Conservation (phyloP, 2,888 invertebrate genomes). For the Tridacna gigas region DNA sequence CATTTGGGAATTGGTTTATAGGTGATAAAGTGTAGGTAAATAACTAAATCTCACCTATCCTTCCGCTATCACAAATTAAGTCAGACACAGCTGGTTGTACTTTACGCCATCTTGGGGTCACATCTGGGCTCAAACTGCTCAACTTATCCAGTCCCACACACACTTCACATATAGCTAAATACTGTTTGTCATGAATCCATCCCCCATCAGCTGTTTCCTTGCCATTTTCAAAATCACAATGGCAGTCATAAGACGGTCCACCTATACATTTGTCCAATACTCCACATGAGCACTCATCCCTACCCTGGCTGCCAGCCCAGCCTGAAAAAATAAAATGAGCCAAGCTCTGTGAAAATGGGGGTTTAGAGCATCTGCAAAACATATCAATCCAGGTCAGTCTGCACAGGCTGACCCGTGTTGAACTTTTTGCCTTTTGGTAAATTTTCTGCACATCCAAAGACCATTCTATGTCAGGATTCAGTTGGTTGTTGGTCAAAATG, state of each 20-base stretch:
- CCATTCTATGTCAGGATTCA: no score
- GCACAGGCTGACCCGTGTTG: no score
- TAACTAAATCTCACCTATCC: constrained; percentile 48
- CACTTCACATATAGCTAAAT: constrained; percentile 64
- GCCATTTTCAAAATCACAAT: constrained; percentile 72
- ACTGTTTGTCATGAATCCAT: constrained; percentile 48
- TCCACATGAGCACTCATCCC: constrained; percentile 75
- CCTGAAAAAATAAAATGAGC: constrained; percentile 40
- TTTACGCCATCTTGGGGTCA: not conserved
- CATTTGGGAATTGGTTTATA: no score
- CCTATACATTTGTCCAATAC: constrained; percentile 71
- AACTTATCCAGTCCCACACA: constrained; percentile 63
- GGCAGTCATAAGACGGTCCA: constrained; percentile 66
- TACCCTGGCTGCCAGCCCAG: constrained; percentile 67
- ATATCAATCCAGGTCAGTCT: no score
- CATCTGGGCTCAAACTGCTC: not conserved
- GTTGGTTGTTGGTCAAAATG: no score
- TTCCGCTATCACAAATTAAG: constrained; percentile 50
- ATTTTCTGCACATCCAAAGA: no score
- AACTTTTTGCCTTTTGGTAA: no score
- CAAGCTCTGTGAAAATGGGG: not conserved
- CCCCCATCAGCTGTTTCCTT: constrained; percentile 49
- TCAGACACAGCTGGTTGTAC: constrained; percentile 47
- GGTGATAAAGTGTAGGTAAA: not conserved
- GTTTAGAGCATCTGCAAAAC: no score